Evolutionary conservation across 2,888 invertebrate species (phyloP).

Genomic region (Seira sanloemensis): DNA sequence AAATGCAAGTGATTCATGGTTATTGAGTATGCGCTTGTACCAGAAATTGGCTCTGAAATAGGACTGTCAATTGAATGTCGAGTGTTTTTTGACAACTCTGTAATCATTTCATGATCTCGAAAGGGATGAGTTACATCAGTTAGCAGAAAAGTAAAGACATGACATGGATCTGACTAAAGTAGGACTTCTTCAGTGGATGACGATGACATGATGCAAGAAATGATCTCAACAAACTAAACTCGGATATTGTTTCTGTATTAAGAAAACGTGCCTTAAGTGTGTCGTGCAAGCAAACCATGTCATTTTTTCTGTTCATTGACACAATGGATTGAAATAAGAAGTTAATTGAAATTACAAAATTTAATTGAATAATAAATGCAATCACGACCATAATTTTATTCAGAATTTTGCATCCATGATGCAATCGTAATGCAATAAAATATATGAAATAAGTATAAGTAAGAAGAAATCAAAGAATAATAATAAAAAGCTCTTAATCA

Average conservation of each 20-base stretch:
- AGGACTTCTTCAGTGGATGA: too few relatives aligned
- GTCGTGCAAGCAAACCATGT: not conserved
- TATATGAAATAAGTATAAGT: constrained; percentile 12
- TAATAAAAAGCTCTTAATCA: constrained; percentile 56
- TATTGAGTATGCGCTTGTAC: too few relatives aligned
- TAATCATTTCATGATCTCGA: not conserved
- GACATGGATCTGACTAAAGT: too few relatives aligned
- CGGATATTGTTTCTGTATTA: too few relatives aligned
- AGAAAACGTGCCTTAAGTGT: too few relatives aligned
- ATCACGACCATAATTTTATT: not conserved
- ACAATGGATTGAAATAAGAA: not conserved
- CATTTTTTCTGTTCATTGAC: not conserved
- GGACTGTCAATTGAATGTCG: not conserved
- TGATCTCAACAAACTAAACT: too few relatives aligned
- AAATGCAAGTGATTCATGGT: too few relatives aligned
- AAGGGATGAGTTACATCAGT: not conserved
- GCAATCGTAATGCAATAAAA: constrained; percentile 4
- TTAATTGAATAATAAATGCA: not conserved
- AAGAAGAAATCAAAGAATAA: too few relatives aligned
- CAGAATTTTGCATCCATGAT: not conserved
- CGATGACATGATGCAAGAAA: not conserved
- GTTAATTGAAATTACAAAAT: not conserved
- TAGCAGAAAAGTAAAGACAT: too few relatives aligned
- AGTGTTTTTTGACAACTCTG: not conserved
- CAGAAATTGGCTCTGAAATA: too few relatives aligned